These are phyloP conservation scores for Tetragnatha versicolor DNA, from an alignment of 1,140 invertebrate genomes.

Conservation along the genomic window DNA sequence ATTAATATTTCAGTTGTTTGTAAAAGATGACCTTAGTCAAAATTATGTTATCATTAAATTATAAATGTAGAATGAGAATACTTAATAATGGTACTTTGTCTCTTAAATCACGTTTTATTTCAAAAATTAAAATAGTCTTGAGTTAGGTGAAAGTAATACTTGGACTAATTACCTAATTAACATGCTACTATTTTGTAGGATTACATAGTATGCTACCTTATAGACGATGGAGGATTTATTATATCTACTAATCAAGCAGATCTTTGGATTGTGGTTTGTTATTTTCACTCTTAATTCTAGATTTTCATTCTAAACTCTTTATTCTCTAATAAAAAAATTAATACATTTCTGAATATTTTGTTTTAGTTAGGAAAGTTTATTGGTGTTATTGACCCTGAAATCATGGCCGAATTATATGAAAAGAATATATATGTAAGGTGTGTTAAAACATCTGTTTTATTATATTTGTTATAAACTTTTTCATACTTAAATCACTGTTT, in stretches of 20 bases:
- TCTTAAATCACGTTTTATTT: no score
- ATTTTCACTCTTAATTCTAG: background rate
- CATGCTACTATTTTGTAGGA: constrained; percentile 49
- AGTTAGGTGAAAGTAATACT: no score
- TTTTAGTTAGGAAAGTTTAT: constrained; percentile 43
- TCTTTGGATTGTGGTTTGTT: constrained; percentile 30
- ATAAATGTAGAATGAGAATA: no score
- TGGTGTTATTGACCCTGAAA: constrained; percentile 33
- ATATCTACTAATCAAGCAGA: constrained; percentile 49
- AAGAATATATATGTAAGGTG: constrained; percentile 45
- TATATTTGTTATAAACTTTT: background rate
- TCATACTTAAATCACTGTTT: background rate
- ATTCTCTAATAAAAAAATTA: background rate
- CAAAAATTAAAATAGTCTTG: no score
- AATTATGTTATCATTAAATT: no score
- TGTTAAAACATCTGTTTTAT: background rate
- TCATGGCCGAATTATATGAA: constrained; percentile 49
- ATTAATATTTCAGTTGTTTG: no score
- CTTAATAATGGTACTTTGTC: no score
- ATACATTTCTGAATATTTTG: background rate
- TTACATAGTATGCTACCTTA: constrained; percentile 46
- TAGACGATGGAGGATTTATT: constrained; percentile 55
- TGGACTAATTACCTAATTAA: no score
- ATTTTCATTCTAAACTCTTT: background rate
- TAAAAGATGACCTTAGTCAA: no score